Base-by-base conservation (phyloP, 1,140 invertebrate genomes). In the Hormaphis cornu region DNA sequence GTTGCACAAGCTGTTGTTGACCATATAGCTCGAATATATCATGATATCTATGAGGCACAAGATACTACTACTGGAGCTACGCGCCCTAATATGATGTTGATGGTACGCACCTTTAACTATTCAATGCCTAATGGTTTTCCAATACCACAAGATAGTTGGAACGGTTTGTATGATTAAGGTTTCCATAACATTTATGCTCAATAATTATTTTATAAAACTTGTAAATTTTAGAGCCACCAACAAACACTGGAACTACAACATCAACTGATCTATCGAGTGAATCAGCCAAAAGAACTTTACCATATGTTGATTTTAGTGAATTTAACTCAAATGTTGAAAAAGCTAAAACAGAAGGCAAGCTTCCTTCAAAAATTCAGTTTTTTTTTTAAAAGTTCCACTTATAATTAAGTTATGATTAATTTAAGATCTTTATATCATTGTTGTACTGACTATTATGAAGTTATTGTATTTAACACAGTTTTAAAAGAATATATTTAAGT, bases 1-100 rank as follows among this genome's bases (percentile, higher is more conserved):
- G 89, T 94, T 37, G 89, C 90, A 37, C 91, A 95, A 80, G 88
- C 89, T 3, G 90, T 93, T 0, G 85, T 95, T 0, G 88, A 94
- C 75, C 90, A 90, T 80, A 85, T 91, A 9, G 89, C 90, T 6
- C 79, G 89, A 54, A 85, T 90, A 63, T 92, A 95, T 76, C 87
- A 92, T 71, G 89, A 93, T 63, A 83, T 85, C 63, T 92, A 85
- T 74, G 86, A 90, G 79, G 85, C 82, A 66, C 73, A 72, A 48
- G 69, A 71, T 44, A 52, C 58, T 40, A 52, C 46, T 20, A 50
- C 12, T 12, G 58, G 56, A 44, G 77, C 79, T 20, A 85, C 85
- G 74, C 77, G 87, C 46, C 88, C 90, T 71, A 89, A 92, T 75
- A 90, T 95, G 72, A 93, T 90, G 0, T 80, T 96, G 7, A 75